These are phyloP conservation scores for Dyspetes luteomarginatus DNA, from an alignment of 2,888 invertebrate species.

Conservation along the genomic window DNA sequence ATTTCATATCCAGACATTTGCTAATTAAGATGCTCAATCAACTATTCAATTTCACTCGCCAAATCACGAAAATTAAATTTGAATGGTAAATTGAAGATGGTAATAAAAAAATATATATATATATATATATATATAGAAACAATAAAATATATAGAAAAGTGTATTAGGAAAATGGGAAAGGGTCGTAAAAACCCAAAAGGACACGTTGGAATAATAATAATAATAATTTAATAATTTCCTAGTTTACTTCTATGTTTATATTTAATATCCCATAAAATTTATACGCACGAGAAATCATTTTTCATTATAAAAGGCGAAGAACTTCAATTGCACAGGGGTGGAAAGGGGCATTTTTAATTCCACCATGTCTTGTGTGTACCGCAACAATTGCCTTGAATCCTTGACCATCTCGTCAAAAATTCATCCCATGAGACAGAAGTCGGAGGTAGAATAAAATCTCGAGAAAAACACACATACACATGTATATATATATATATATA, in stretches of 20 bases:
- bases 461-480: background rate
- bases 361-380: background rate
- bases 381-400: background rate
- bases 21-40: constrained; percentile 30
- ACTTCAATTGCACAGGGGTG: background rate
- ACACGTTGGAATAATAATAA: background rate
- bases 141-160: too few species aligned
- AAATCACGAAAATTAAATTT: background rate
- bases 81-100: background rate
- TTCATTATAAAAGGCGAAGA: too few species aligned
- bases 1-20: too few species aligned
- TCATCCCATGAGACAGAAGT: constrained; percentile 3
- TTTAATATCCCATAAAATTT: too few species aligned
- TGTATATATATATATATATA: background rate
- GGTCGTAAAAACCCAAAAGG: too few species aligned
- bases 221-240: too few species aligned
- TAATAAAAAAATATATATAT: too few species aligned
- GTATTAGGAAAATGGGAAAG: too few species aligned
- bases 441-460: constrained; percentile 9
- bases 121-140: too few species aligned
- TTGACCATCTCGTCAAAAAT: constrained; percentile 6
- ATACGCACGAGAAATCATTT: background rate
- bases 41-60: background rate
- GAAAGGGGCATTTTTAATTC: background rate
- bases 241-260: too few species aligned